Percentiles rank a stretch among this genome's conserved stretches.
Evolutionary conservation across 2,113 vertebrate genomes (phyloP).

Genomic region (Silurus meridionalis): DNA sequence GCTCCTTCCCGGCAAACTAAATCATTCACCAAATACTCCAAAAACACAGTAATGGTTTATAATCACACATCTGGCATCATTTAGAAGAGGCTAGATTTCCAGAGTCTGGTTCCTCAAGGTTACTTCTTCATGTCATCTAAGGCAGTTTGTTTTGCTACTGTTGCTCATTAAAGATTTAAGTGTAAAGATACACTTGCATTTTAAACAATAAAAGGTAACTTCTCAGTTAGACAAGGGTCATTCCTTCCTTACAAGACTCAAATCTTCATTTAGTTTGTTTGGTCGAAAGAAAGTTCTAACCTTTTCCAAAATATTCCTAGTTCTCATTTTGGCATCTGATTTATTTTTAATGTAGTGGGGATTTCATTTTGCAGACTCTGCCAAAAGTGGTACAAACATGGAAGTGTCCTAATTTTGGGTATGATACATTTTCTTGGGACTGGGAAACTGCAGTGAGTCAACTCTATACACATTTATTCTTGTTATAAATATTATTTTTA

Average conservation of each 20-base stretch:
- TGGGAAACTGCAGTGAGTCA: not conserved
- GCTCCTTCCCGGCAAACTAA: too few species aligned
- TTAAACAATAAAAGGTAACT: not conserved
- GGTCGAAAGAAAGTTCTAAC: not conserved
- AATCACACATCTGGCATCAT: not conserved
- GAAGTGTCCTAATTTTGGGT: not conserved
- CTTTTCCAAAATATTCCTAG: not conserved
- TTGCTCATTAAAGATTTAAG: not conserved
- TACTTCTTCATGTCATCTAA: not conserved
- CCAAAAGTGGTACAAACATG: not conserved
- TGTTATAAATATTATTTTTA: not conserved
- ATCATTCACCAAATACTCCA: not conserved
- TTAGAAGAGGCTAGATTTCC: not conserved
- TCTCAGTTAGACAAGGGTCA: not conserved
- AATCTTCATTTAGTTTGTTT: not conserved
- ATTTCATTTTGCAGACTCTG: not conserved
- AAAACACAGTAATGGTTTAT: not conserved
- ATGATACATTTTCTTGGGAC: not conserved
- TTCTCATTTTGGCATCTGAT: not conserved
- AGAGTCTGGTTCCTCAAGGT: not conserved
- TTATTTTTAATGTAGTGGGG: not conserved
- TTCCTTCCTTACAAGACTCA: not conserved
- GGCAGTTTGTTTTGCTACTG: not conserved
- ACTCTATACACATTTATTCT: not conserved
- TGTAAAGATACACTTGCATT: not conserved